Conservation (phyloP, 2,888 invertebrate genomes). For the Eupeodes latifasciatus region DNA sequence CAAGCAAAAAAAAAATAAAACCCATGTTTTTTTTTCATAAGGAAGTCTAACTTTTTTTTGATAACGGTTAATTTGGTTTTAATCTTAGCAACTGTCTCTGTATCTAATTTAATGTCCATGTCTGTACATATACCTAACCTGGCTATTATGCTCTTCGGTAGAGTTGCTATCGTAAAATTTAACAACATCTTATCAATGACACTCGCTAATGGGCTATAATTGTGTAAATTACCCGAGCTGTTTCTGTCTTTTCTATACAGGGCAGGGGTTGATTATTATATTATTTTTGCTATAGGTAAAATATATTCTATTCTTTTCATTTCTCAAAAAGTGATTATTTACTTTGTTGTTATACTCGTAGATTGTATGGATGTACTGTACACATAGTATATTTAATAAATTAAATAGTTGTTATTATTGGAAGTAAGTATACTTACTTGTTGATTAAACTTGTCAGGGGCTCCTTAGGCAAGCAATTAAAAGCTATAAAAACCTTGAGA, state of each 20-base stretch:
- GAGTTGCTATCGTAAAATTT: constrained; percentile 36
- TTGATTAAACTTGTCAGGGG: neutral
- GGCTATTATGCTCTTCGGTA: neutral
- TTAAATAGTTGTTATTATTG: constrained; percentile 12
- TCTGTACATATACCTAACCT: too few species aligned
- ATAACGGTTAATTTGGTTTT: too few species aligned
- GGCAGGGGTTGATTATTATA: neutral
- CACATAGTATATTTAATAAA: neutral
- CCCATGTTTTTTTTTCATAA: too few species aligned
- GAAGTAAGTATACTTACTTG: neutral
- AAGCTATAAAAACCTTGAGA: too few species aligned
- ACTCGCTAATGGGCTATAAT: constrained; percentile 57
- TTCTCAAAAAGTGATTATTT: neutral
- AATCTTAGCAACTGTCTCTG: too few species aligned
- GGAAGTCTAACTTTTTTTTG: too few species aligned
- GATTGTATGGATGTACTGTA: neutral
- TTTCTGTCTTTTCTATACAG: constrained; percentile 6
- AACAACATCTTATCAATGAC: constrained; percentile 41
- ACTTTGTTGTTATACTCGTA: neutral
- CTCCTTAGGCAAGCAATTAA: neutral
- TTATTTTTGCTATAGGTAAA: too few species aligned
- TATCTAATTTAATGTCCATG: too few species aligned
- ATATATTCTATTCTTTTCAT: constrained; percentile 7
- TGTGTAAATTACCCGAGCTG: constrained; percentile 47
- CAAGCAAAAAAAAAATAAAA: too few species aligned